Percentiles rank a stretch among this genome's conserved stretches.
phyloP scores from a whole-genome alignment of 2,797 vertebrate genomes.

The Gadopsis marmoratus region DNA sequence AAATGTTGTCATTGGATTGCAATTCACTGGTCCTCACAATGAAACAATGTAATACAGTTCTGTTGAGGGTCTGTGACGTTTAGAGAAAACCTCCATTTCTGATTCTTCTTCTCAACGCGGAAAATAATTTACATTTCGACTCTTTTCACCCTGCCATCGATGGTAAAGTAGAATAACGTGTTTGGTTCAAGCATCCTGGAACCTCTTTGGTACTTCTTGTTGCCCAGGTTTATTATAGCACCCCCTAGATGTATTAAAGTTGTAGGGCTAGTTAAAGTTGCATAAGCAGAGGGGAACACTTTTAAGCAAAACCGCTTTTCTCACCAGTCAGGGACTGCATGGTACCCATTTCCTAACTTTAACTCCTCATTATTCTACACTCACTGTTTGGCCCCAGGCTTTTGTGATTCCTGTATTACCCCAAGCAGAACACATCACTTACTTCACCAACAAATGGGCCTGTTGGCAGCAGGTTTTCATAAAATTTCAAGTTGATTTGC shows the following conservation, averaged over 20 bases:
- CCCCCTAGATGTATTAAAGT: conserved; percentile 35
- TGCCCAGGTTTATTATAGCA: conserved; percentile 34
- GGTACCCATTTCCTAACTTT: conserved; percentile 67
- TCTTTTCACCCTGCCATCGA: not conserved
- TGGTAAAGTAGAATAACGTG: not conserved
- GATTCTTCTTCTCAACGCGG: not conserved
- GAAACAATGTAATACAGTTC: not conserved
- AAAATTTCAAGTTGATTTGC: conserved; percentile 33
- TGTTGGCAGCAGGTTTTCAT: conserved; percentile 53
- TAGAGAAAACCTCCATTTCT: not conserved
- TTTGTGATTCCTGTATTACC: conserved; percentile 53
- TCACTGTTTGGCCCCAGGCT: conserved; percentile 38
- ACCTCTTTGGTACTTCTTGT: conserved; percentile 9
- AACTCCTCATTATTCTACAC: conserved; percentile 60
- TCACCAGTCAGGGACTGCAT: conserved; percentile 32
- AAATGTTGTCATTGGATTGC: too few relatives aligned
- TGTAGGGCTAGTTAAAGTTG: conserved; percentile 20
- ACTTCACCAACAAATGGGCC: conserved; percentile 63
- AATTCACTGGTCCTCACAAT: not conserved
- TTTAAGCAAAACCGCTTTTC: conserved; percentile 27
- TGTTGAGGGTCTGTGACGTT: not conserved
- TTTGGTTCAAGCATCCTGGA: conserved; percentile 18
- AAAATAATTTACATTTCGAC: not conserved
- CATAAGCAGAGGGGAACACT: conserved; percentile 33
- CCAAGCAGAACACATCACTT: conserved; percentile 54